A percentile compares a stretch with the other conserved stretches of the same genome.
Evolutionary conservation across 2,888 invertebrate species (phyloP).

Genomic region (Boloria selene): DNA sequence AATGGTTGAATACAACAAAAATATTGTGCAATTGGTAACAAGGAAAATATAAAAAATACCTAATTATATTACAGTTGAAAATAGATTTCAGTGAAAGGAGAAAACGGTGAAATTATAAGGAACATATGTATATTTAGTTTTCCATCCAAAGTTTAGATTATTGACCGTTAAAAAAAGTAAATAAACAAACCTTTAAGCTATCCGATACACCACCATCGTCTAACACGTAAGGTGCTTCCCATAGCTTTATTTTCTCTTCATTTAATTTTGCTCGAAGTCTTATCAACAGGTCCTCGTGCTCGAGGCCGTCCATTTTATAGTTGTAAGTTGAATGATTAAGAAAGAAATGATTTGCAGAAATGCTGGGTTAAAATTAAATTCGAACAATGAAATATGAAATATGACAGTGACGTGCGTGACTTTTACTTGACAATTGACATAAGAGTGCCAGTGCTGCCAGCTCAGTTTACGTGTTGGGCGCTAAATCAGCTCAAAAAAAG

Average conservation of each 20-base stretch:
- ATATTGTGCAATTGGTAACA: no score
- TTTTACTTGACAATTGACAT: no score
- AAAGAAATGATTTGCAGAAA: constrained; percentile 22
- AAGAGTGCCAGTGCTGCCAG: no score
- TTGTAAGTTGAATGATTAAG: background rate
- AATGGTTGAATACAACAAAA: no score
- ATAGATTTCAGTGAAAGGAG: no score
- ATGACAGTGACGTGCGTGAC: background rate
- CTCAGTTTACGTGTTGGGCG: no score
- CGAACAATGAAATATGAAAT: background rate
- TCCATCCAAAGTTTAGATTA: background rate
- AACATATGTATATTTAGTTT: background rate
- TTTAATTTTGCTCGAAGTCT: constrained; percentile 86
- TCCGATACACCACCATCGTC: constrained; percentile 59
- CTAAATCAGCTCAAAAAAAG: no score
- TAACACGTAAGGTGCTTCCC: constrained; percentile 87
- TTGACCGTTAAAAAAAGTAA: background rate
- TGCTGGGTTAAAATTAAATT: background rate
- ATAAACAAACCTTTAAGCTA: constrained; percentile 71
- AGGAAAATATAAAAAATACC: no score
- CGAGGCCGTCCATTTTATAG: constrained; percentile 63
- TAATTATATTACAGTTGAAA: no score
- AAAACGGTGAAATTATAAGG: no score
- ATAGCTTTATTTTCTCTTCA: constrained; percentile 86
- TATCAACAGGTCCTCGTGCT: constrained; percentile 84